Evolutionary conservation across 2,113 vertebrate species (phyloP).

Genomic region (Austrofundulus limnaeus): DNA sequence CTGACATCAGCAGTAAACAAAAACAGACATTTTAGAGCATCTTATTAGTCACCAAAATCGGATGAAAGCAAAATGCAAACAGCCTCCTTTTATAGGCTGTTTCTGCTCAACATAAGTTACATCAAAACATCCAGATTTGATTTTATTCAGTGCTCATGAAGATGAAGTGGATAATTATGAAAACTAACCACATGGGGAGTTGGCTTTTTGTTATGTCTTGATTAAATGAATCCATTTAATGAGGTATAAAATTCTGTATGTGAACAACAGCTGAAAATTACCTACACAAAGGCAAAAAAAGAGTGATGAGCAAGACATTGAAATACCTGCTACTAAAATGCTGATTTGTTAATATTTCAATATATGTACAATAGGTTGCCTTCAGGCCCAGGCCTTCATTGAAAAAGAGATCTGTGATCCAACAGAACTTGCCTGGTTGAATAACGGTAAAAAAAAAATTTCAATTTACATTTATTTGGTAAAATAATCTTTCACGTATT

Average conservation of each 20-base stretch:
- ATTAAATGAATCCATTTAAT: constrained; percentile 22
- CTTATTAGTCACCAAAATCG: constrained; percentile 43
- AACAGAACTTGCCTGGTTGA: no score
- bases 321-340: no score
- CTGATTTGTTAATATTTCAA: no score
- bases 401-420: no score
- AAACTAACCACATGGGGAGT: constrained; percentile 11
- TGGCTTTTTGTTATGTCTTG: constrained; percentile 10
- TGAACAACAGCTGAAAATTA: not conserved
- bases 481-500: no score
- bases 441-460: no score
- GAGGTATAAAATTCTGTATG: constrained; percentile 6
- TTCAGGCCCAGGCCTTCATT: no score
- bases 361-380: no score
- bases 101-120: constrained; percentile 39
- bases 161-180: constrained; percentile 32
- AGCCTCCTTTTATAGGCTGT: constrained; percentile 23
- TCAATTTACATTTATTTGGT: no score
- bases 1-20: constrained; percentile 40
- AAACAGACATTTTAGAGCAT: constrained; percentile 48
- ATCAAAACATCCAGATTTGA: constrained; percentile 24
- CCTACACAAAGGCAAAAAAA: not conserved
- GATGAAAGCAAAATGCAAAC: constrained; percentile 57
- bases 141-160: constrained; percentile 39
- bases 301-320: no score